Conservation (phyloP, 2,888 invertebrate species). For the Ectropis crepuscularia region DNA sequence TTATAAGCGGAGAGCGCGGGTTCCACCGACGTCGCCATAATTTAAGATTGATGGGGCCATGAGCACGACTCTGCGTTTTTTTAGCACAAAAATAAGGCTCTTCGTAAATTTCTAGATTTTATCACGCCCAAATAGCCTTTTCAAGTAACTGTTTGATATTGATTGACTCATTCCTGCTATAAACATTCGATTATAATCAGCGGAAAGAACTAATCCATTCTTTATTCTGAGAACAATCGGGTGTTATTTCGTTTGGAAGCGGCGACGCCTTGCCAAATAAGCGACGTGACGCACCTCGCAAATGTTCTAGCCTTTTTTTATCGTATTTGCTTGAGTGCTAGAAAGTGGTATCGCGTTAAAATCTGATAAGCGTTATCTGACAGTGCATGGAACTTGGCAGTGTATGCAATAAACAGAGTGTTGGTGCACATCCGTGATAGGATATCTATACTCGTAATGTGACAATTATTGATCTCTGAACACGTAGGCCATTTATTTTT, state of each 20-base stretch:
- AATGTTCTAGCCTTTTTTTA: conserved; percentile 11
- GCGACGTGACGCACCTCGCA: conserved; percentile 12
- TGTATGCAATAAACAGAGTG: conserved; percentile 2
- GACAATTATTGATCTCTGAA: neutral
- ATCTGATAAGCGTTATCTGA: conserved; percentile 21
- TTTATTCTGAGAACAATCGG: conserved; percentile 40
- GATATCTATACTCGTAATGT: neutral
- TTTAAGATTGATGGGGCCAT: conserved; percentile 50
- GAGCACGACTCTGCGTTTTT: conserved; percentile 48
- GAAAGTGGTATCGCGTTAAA: conserved; percentile 9
- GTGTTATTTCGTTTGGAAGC: conserved; percentile 28
- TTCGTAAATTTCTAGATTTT: conserved; percentile 37
- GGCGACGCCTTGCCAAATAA: conserved; percentile 24
- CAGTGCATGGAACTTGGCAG: conserved; percentile 11
- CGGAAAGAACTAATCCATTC: conserved; percentile 29
- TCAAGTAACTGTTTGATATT: conserved; percentile 48
- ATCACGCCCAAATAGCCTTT: conserved; percentile 49
- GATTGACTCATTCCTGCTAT: conserved; percentile 47
- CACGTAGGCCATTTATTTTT: neutral
- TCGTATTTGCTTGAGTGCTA: conserved; percentile 5
- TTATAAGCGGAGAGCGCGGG: conserved; percentile 61
- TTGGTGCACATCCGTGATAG: neutral
- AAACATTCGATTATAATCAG: conserved; percentile 43
- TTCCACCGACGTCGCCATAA: conserved; percentile 53
- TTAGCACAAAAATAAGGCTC: conserved; percentile 49